phyloP scores from a whole-genome alignment of 92 coral and sea anemone genomes.

The Zoanthus gigantus region DNA sequence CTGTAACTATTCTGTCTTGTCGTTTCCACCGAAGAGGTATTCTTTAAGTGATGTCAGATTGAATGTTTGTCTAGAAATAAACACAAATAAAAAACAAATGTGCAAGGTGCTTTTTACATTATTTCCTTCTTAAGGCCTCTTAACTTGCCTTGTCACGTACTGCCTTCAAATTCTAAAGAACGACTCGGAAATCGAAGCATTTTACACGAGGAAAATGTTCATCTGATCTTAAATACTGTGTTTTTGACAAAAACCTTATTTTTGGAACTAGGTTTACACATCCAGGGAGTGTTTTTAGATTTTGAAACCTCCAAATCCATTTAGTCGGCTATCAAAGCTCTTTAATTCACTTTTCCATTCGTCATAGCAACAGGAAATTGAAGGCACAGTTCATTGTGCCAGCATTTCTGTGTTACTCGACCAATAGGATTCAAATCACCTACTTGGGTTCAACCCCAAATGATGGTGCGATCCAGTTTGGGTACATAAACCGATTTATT shows the following conservation, averaged over 20 bases:
- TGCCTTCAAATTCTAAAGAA: not conserved
- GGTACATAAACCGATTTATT: not conserved
- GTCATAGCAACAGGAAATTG: slow-evolving; percentile 39
- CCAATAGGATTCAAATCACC: not conserved
- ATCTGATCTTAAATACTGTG: no score
- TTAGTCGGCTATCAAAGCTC: slow-evolving; percentile 18
- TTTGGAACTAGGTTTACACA: not conserved
- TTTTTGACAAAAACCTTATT: not conserved
- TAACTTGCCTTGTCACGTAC: not conserved
- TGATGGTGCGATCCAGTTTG: no score
- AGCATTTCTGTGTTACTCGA: not conserved
- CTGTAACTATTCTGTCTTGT: not conserved
- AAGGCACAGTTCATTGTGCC: not conserved
- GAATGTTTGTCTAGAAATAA: slow-evolving; percentile 20
- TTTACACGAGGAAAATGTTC: no score
- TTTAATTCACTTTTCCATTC: not conserved
- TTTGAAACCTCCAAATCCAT: slow-evolving; percentile 24
- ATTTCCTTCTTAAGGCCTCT: not conserved
- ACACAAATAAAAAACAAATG: slow-evolving; percentile 24
- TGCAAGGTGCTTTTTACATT: not conserved
- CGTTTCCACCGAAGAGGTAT: not conserved
- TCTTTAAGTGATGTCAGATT: not conserved
- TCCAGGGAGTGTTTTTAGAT: not conserved
- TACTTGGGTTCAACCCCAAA: not conserved
- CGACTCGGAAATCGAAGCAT: no score